Percentiles rank a stretch among this genome's conserved stretches.
These are phyloP conservation scores for Creontiades dilutus DNA, from an alignment of 2,888 invertebrate species.

Conservation along the genomic window DNA sequence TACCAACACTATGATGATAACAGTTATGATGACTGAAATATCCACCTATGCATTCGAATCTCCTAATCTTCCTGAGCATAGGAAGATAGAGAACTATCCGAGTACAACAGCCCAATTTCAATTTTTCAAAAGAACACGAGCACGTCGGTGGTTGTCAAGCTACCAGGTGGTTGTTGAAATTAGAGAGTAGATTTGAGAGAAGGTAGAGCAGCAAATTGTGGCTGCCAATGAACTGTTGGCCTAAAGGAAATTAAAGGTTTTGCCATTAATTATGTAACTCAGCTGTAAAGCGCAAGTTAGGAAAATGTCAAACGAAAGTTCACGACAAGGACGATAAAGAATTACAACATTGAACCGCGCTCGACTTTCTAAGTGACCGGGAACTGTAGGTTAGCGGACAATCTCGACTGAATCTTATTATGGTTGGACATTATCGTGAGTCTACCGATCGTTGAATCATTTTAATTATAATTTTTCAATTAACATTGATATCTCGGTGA, in stretches of 20 bases:
- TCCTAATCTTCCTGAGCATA: too few relatives aligned
- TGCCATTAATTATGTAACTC: constrained; percentile 42
- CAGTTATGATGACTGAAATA: too few relatives aligned
- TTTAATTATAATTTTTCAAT: too few relatives aligned
- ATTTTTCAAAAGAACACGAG: too few relatives aligned
- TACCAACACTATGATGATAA: too few relatives aligned
- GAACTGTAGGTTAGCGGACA: background rate
- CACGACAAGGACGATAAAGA: constrained; percentile 23
- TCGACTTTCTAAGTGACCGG: constrained; percentile 38
- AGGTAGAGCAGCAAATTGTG: constrained; percentile 29
- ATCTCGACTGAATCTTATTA: background rate
- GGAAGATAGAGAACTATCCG: too few relatives aligned
- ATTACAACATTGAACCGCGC: background rate
- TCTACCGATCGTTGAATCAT: background rate
- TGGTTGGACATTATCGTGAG: background rate
- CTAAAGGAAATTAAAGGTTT: constrained; percentile 26
- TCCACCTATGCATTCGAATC: too few relatives aligned
- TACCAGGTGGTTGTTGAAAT: background rate
- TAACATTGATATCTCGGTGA: too few relatives aligned
- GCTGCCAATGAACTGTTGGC: constrained; percentile 25
- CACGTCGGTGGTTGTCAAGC: background rate
- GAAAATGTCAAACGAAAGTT: constrained; percentile 54
- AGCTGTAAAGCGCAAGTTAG: constrained; percentile 7
- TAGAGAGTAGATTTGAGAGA: background rate
- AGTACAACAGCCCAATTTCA: too few relatives aligned